phyloP scores from a whole-genome alignment of 2,113 vertebrate genomes.

The Anguilla rostrata region DNA sequence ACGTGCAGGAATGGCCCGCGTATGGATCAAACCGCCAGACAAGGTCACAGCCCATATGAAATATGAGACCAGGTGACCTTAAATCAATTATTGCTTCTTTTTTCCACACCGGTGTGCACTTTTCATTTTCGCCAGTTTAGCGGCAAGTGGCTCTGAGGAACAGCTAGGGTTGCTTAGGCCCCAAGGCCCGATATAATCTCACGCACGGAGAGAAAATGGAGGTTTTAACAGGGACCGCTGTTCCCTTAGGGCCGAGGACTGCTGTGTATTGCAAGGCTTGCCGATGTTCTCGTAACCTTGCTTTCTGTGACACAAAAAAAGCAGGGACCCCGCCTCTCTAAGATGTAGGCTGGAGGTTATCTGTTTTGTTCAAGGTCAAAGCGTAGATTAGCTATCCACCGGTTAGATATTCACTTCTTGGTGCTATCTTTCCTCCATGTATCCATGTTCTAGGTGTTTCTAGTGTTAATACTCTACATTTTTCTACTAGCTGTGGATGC shows the following conservation, averaged over 20 bases:
- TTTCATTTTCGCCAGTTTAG: conserved; percentile 36
- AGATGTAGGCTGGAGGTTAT: not conserved
- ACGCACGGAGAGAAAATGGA: not conserved
- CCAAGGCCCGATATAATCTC: conserved; percentile 12
- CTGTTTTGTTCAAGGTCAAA: not conserved
- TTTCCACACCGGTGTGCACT: conserved; percentile 9
- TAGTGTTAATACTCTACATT: not conserved
- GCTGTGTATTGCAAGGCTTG: not conserved
- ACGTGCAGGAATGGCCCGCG: conserved; percentile 22
- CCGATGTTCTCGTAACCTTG: not conserved
- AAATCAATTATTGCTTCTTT: conserved; percentile 29
- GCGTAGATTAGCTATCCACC: not conserved
- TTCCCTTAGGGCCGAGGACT: not conserved
- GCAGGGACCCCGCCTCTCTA: not conserved
- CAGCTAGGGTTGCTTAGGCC: conserved; percentile 37
- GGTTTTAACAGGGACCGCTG: no score
- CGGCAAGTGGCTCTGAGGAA: conserved; percentile 28
- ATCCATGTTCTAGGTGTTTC: not conserved
- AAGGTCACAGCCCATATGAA: conserved; percentile 36
- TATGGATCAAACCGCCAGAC: conserved; percentile 35
- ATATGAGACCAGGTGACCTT: conserved; percentile 46
- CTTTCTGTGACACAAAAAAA: not conserved
- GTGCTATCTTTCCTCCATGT: not conserved
- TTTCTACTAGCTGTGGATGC: no score
- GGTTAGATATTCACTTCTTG: not conserved